Conservation (phyloP, 2,113 vertebrate species). For the Oxyruncus cristatus region DNA sequence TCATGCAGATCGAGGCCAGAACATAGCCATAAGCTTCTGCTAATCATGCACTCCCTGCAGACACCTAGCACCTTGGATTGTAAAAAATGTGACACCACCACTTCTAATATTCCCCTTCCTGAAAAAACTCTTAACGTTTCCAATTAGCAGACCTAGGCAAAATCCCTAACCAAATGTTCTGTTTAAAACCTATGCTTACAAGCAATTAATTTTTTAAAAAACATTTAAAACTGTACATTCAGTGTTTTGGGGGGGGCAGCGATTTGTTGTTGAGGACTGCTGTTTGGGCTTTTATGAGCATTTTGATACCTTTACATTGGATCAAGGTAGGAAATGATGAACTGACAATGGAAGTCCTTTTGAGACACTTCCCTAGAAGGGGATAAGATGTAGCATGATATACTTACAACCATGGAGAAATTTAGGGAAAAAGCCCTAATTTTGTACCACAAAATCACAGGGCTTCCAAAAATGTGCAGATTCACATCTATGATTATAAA, state of each 20-base stretch:
- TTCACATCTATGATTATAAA: neutral
- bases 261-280: neutral
- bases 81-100: neutral
- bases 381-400: neutral
- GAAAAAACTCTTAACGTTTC: neutral
- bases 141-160: neutral
- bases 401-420: rapidly evolving
- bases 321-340: neutral
- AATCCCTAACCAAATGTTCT: neutral
- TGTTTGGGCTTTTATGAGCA: neutral
- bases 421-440: rapidly evolving
- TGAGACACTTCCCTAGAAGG: neutral
- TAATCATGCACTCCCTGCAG: neutral
- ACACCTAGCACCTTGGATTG: neutral
- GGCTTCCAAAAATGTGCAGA: neutral
- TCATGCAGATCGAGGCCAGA: neutral
- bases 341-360: neutral
- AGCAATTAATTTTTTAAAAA: neutral
- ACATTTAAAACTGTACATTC: neutral
- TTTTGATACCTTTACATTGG: neutral
- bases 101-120: neutral
- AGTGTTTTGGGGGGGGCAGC: rapidly evolving
- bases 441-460: neutral
- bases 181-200: neutral
- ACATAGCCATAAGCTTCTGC: neutral